Conservation (phyloP, 2,797 vertebrate genomes). For the Carcharodon carcharias region DNA sequence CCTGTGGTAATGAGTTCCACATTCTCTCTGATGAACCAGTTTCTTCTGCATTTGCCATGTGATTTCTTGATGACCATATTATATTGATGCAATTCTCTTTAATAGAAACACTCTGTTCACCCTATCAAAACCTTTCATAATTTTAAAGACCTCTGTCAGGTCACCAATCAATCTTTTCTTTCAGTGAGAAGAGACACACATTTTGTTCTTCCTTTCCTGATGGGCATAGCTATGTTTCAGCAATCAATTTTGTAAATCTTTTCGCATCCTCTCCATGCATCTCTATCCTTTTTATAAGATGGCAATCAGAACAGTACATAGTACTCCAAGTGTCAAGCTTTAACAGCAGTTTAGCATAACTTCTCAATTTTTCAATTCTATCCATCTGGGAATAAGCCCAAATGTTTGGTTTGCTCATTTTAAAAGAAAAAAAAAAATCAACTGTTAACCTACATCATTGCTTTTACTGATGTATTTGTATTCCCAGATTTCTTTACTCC, state of each 20-base stretch:
- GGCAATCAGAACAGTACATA: not conserved
- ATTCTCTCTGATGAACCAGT: too few relatives aligned
- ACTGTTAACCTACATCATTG: not conserved
- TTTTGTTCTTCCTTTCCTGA: not conserved
- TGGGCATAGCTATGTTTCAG: not conserved
- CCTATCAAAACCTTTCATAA: too few relatives aligned
- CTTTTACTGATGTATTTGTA: not conserved
- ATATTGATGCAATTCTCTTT: too few relatives aligned
- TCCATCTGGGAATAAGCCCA: too few relatives aligned
- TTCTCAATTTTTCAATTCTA: not conserved
- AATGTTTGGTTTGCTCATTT: too few relatives aligned
- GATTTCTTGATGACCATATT: too few relatives aligned
- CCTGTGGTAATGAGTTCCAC: too few relatives aligned
- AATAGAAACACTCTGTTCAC: too few relatives aligned
- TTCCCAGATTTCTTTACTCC: not conserved
- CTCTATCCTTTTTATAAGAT: not conserved
- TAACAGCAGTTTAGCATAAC: not conserved
- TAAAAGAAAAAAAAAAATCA: too few relatives aligned
- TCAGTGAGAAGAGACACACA: not conserved
- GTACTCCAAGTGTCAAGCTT: not conserved
- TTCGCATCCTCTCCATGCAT: not conserved
- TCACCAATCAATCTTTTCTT: not conserved
- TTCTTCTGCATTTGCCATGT: too few relatives aligned
- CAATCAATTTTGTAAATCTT: not conserved
- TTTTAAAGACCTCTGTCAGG: not conserved